Percentiles rank a stretch among this genome's conserved stretches.
phyloP scores from a whole-genome alignment of 2,113 vertebrate species.

The Chionodraco myersi region DNA sequence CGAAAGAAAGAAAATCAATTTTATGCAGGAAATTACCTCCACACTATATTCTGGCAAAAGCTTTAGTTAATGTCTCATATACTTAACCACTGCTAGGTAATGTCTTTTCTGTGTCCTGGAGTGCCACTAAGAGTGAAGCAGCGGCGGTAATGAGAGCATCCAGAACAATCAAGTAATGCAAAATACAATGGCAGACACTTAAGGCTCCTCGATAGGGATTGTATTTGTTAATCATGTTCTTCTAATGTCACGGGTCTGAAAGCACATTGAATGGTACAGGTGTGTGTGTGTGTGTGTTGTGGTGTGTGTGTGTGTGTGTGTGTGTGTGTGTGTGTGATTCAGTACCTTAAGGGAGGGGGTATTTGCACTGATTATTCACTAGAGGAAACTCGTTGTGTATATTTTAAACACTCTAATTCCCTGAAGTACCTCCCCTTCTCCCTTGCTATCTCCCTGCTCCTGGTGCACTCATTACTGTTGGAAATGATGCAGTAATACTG shows the following conservation, averaged over 20 bases:
- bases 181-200: constrained; percentile 29
- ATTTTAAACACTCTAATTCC: constrained; percentile 78
- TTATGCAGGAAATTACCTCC: constrained; percentile 71
- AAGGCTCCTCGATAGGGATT: constrained; percentile 27
- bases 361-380: constrained; percentile 70
- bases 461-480: constrained; percentile 75
- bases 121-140: constrained; percentile 46
- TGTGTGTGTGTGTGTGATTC: constrained; percentile 9
- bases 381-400: constrained; percentile 71
- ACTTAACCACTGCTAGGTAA: constrained; percentile 66
- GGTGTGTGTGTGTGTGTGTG: too few relatives aligned
- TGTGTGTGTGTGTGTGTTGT: too few relatives aligned
- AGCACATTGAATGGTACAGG: constrained; percentile 23
- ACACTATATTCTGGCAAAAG: constrained; percentile 64
- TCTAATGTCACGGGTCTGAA: constrained; percentile 23
- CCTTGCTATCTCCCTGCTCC: constrained; percentile 57
- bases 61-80: constrained; percentile 73
- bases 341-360: constrained; percentile 23
- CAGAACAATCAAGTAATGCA: constrained; percentile 44
- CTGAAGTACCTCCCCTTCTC: constrained; percentile 60
- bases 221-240: constrained; percentile 45
- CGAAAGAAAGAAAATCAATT: constrained; percentile 63
- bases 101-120: constrained; percentile 61
- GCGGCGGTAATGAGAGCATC: constrained; percentile 42
- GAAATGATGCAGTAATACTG: constrained; percentile 73